These are phyloP conservation scores for Siphlonurus alternatus DNA, from an alignment of 2,888 invertebrate species.

Conservation along the genomic window DNA sequence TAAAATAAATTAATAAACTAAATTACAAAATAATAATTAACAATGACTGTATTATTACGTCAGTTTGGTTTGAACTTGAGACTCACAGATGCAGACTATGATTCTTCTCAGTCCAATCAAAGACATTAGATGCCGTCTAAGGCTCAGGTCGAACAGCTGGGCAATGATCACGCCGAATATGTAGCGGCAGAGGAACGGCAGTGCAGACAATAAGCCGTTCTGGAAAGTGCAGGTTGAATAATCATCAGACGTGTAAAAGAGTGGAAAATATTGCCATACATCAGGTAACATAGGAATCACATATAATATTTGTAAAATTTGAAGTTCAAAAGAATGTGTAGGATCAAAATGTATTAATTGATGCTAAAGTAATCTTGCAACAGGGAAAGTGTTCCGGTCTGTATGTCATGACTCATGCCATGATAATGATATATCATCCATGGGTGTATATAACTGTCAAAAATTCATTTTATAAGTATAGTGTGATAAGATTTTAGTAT, in stretches of 20 bases:
- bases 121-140: conserved; percentile 3
- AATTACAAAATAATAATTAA: not conserved
- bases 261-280: not conserved
- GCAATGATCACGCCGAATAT: conserved; percentile 9
- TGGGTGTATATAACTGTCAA: no score
- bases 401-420: no score
- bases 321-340: no score
- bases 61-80: not conserved
- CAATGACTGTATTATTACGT: no score
- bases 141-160: conserved; percentile 8
- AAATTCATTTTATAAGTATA: no score
- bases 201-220: conserved; percentile 20
- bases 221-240: conserved; percentile 7
- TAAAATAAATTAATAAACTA: not conserved
- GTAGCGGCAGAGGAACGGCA: conserved; percentile 20
- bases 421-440: no score
- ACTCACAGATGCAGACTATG: conserved; percentile 11
- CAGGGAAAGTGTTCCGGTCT: no score
- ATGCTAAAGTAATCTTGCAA: no score
- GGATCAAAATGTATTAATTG: no score
- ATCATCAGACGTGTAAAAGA: not conserved
- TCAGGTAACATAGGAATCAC: not conserved
- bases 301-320: not conserved
- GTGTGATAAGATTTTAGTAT: no score
- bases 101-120: conserved; percentile 10